Conservation (phyloP, 2,888 invertebrate species). For the Melieria picta region DNA sequence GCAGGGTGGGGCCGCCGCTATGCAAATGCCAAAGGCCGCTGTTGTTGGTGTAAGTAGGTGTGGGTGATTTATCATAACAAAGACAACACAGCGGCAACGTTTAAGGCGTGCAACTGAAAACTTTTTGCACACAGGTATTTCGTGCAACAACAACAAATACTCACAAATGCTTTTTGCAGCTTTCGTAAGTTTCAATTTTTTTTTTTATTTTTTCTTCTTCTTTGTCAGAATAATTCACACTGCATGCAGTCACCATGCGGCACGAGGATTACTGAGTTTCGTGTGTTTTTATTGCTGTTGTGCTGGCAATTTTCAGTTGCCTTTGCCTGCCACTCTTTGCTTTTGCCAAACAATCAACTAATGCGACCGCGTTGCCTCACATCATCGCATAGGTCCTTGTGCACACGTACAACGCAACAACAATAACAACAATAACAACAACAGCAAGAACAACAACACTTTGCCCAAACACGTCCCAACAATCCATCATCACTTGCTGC, state of each 20-base stretch:
- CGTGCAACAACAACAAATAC: too few relatives aligned
- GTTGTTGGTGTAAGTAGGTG: constrained; percentile 21
- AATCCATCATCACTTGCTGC: constrained; percentile 51
- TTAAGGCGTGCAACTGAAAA: too few relatives aligned
- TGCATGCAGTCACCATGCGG: background rate
- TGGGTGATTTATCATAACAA: constrained; percentile 51
- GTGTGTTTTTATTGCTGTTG: constrained; percentile 48
- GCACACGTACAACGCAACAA: too few relatives aligned
- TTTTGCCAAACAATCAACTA: background rate
- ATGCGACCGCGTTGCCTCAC: background rate
- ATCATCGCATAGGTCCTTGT: too few relatives aligned
- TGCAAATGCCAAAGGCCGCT: constrained; percentile 1
- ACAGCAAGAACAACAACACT: constrained; percentile 22
- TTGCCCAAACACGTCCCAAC: constrained; percentile 56
- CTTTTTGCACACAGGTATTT: too few relatives aligned
- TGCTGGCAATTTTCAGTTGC: background rate
- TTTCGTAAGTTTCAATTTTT: too few relatives aligned
- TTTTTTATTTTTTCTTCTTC: too few relatives aligned
- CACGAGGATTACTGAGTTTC: constrained; percentile 60
- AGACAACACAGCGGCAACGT: too few relatives aligned
- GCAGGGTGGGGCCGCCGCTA: background rate
- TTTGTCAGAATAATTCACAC: background rate
- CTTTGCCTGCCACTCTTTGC: constrained; percentile 3
- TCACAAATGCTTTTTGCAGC: too few relatives aligned
- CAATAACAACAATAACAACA: too few relatives aligned